A percentile compares a stretch with the other conserved stretches of the same genome.
Conservation (phyloP, 2,113 vertebrate genomes). For the Pogonocichla stellata region DNA sequence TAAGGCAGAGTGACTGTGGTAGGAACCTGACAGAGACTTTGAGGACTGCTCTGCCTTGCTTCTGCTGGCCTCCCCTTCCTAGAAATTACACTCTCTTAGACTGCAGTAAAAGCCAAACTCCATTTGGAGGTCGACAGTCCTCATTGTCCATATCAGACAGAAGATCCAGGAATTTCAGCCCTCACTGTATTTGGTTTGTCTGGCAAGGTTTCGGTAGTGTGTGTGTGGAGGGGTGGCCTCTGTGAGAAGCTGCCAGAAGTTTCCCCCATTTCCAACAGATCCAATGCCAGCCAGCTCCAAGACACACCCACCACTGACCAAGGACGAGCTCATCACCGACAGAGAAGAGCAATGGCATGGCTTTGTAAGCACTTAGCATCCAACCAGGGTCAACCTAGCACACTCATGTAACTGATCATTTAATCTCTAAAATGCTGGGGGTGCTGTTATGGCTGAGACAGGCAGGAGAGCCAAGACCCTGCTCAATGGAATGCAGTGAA, state of each 20-base stretch:
- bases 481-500: not conserved
- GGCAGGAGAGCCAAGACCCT: not conserved
- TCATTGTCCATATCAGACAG: not conserved
- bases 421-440: not conserved
- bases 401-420: not conserved
- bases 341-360: not conserved
- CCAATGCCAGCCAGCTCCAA: not conserved
- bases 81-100: not conserved
- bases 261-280: not conserved
- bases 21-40: not conserved
- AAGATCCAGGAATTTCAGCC: not conserved
- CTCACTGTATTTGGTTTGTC: not conserved
- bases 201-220: not conserved
- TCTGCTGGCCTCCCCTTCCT: not conserved
- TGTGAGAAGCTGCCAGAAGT: not conserved
- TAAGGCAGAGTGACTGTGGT: not conserved
- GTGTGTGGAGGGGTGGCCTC: not conserved
- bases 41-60: not conserved
- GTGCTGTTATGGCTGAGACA: not conserved
- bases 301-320: not conserved
- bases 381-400: not conserved
- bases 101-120: not conserved
- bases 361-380: not conserved
- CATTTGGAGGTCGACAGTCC: rapidly evolving
- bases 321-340: rapidly evolving